Percentiles rank a stretch among this genome's conserved stretches.
Conservation (phyloP, 2,888 invertebrate species). For the Eupithecia centaureata region DNA sequence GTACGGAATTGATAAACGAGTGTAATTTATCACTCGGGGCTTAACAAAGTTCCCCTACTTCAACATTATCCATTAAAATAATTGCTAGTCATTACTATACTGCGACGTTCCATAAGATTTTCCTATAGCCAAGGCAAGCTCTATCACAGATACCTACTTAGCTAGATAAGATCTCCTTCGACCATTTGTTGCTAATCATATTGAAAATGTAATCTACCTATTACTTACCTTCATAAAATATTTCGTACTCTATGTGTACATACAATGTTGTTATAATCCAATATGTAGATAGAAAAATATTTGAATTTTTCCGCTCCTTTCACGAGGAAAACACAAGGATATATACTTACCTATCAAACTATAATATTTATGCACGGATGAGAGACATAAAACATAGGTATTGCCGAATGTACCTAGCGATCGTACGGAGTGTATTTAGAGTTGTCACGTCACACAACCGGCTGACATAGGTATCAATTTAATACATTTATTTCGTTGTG, state of each 20-base stretch:
- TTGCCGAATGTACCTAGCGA: slow-evolving; percentile 20
- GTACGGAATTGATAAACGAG: slow-evolving; percentile 40
- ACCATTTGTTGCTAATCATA: slow-evolving; percentile 2
- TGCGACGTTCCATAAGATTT: slow-evolving; percentile 29
- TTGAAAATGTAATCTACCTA: slow-evolving; percentile 1
- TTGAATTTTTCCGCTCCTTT: slow-evolving; percentile 11
- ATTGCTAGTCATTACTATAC: slow-evolving; percentile 34
- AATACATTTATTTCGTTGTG: too few species aligned
- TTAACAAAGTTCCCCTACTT: slow-evolving; percentile 33
- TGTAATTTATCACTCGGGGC: slow-evolving; percentile 39
- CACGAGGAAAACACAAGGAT: slow-evolving; percentile 18
- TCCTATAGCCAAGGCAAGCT: slow-evolving; percentile 2
- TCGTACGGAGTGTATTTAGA: slow-evolving; percentile 17
- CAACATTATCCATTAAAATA: slow-evolving; percentile 36
- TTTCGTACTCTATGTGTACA: background rate
- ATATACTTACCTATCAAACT: slow-evolving; percentile 17
- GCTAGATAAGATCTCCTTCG: slow-evolving; percentile 4
- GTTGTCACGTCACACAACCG: slow-evolving; percentile 14
- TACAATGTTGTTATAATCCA: background rate
- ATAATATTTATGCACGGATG: slow-evolving; percentile 21
- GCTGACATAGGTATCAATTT: background rate
- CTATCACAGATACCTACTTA: slow-evolving; percentile 10
- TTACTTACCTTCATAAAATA: background rate
- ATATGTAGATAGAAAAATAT: background rate
- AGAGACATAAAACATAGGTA: slow-evolving; percentile 30